phyloP scores from a whole-genome alignment of 2,113 vertebrate species.

The Uria aalge region DNA sequence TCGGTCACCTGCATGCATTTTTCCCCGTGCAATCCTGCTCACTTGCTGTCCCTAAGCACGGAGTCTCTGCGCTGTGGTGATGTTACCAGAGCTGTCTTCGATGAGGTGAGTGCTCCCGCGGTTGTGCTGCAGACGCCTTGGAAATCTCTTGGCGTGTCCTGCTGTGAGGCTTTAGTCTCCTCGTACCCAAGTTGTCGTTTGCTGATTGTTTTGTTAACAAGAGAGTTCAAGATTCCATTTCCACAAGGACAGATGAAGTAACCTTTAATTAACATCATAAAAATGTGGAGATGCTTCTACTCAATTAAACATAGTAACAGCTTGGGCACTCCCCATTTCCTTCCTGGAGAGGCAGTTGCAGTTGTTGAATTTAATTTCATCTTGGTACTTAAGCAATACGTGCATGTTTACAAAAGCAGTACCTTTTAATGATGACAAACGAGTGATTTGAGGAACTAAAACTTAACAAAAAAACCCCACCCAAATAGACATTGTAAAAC shows the following conservation, averaged over 20 bases:
- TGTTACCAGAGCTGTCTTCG: conserved; percentile 79
- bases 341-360: not conserved
- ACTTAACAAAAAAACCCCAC: not conserved
- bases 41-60: conserved; percentile 83
- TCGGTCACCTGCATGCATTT: conserved; percentile 80
- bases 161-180: rapidly evolving
- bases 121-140: not conserved
- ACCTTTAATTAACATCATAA: not conserved
- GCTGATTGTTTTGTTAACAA: not conserved
- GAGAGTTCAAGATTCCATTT: not conserved
- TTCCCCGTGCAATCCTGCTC: conserved; percentile 74
- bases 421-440: not conserved
- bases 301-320: not conserved
- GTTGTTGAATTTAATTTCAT: not conserved
- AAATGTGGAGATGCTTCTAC: not conserved
- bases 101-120: conserved; percentile 76
- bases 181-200: rapidly evolving
- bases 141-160: rapidly evolving
- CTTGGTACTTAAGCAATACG: rapidly evolving
- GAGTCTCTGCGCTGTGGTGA: conserved; percentile 84
- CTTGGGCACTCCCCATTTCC: not conserved
- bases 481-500: not conserved
- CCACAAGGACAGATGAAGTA: not conserved
- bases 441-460: not conserved
- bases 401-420: not conserved